These are phyloP conservation scores for Drosophila mimica DNA, from an alignment of 2,888 invertebrate genomes.

Conservation along the genomic window DNA sequence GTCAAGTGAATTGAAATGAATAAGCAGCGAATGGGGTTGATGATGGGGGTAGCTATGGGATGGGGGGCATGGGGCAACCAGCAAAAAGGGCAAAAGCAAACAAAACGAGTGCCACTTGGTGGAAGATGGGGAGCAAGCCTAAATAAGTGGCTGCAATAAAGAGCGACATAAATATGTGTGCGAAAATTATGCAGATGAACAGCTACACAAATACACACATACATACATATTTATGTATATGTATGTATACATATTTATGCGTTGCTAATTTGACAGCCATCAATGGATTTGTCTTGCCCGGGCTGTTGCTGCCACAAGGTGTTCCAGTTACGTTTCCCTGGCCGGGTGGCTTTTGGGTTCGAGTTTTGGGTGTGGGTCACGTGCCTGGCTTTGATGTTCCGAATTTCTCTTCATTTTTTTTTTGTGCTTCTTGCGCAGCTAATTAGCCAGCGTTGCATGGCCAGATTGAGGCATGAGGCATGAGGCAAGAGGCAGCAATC, in stretches of 20 bases:
- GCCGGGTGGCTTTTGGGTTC: constrained; percentile 21
- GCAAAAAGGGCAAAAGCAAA: constrained; percentile 42
- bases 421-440: constrained; percentile 57
- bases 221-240: constrained; percentile 18
- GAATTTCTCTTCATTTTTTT: constrained; percentile 6
- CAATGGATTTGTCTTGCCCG: constrained; percentile 67
- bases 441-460: constrained; percentile 66
- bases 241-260: constrained; percentile 54
- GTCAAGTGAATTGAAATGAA: constrained; percentile 69
- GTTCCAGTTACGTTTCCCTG: constrained; percentile 51
- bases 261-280: constrained; percentile 76
- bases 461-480: constrained; percentile 8
- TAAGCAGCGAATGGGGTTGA: constrained; percentile 41
- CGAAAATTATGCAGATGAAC: constrained; percentile 69
- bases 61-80: constrained; percentile 4
- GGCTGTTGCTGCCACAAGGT: constrained; percentile 56
- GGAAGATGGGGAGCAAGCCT: constrained; percentile 55
- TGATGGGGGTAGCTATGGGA: not conserved
- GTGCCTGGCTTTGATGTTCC: constrained; percentile 53
- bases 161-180: constrained; percentile 64
- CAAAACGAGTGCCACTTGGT: constrained; percentile 75
- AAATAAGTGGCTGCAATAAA: constrained; percentile 68
- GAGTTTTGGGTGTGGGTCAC: constrained; percentile 40
- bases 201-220: constrained; percentile 28
- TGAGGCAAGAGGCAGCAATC: constrained; percentile 48